These are phyloP conservation scores for Rhinophrynus dorsalis DNA, from an alignment of 2,797 vertebrate genomes.

Conservation along the genomic window DNA sequence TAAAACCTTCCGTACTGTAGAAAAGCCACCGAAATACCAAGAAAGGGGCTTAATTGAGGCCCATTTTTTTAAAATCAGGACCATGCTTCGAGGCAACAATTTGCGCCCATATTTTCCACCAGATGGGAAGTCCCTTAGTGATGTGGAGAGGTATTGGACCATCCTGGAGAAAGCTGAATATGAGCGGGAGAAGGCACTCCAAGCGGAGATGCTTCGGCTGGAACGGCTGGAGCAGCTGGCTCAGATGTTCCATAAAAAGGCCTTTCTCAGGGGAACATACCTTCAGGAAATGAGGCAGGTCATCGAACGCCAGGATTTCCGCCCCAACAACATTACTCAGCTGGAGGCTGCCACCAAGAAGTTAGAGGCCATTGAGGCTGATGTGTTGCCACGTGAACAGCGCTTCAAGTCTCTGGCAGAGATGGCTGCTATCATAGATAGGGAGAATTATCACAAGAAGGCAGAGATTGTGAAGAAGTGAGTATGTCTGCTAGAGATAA, in stretches of 20 bases:
- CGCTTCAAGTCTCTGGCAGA: constrained; percentile 76
- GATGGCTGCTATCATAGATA: constrained; percentile 71
- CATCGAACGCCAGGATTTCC: constrained; percentile 70
- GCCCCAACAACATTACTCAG: constrained; percentile 60
- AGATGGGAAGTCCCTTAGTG: constrained; percentile 73
- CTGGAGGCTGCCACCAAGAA: constrained; percentile 73
- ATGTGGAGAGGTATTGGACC: constrained; percentile 81
- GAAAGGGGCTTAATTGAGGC: constrained; percentile 83
- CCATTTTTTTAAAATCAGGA: constrained; percentile 82
- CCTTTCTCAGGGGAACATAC: constrained; percentile 77
- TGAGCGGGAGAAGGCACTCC: constrained; percentile 73
- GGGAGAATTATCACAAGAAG: constrained; percentile 79
- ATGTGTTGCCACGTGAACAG: constrained; percentile 76
- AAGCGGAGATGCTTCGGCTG: constrained; percentile 74
- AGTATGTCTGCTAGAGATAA: constrained; percentile 48
- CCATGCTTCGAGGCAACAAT: constrained; percentile 81
- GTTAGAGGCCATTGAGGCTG: constrained; percentile 78
- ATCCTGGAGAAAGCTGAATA: constrained; percentile 81
- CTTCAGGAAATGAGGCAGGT: constrained; percentile 75
- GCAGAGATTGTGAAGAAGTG: constrained; percentile 70
- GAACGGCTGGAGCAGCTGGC: constrained; percentile 83
- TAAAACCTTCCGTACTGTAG: constrained; percentile 79
- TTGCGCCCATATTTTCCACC: constrained; percentile 75
- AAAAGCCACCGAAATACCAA: constrained; percentile 86
- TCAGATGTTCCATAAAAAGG: constrained; percentile 80